Conservation (phyloP, 2,113 vertebrate species). For the Equus przewalskii region DNA sequence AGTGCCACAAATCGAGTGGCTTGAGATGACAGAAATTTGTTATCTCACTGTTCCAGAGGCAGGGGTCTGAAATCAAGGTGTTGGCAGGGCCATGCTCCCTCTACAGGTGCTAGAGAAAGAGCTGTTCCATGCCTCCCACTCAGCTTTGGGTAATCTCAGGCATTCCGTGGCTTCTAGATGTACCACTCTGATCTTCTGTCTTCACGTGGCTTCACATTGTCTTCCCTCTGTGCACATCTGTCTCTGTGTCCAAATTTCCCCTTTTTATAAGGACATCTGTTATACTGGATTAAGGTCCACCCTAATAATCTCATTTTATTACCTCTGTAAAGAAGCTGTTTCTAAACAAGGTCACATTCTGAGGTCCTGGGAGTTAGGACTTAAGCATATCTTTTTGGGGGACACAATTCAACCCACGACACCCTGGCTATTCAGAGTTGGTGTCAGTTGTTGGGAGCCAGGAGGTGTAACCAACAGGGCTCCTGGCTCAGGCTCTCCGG, state of each 20-base stretch:
- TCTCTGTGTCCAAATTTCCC: background rate
- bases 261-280: background rate
- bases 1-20: background rate
- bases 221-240: background rate
- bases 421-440: background rate
- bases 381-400: background rate
- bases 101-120: background rate
- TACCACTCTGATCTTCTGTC: background rate
- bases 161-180: background rate
- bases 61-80: background rate
- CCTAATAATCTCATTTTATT: background rate
- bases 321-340: background rate
- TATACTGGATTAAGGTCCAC: background rate
- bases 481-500: background rate
- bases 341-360: background rate
- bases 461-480: background rate
- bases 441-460: background rate
- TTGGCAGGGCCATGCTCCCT: background rate
- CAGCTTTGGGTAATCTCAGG: background rate
- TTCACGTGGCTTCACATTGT: background rate
- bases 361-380: background rate
- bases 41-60: background rate
- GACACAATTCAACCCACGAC: background rate
- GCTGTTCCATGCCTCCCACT: background rate
- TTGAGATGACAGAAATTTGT: background rate